Conservation (phyloP, 2,113 vertebrate genomes). For the Rhinopomastus cyanomelas region DNA sequence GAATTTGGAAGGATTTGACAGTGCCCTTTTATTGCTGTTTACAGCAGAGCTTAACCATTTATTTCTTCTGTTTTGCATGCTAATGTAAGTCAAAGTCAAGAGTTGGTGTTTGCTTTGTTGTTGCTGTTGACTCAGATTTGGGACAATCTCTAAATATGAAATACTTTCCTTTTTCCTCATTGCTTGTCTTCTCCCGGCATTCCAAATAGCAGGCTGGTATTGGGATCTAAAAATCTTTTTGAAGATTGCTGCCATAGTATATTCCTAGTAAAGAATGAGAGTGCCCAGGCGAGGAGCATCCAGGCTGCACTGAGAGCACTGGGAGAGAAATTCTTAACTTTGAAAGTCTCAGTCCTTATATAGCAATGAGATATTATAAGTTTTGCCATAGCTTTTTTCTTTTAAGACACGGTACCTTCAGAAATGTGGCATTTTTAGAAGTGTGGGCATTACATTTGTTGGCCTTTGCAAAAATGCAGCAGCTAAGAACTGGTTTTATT, state of each 20-base stretch:
- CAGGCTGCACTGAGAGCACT: not conserved
- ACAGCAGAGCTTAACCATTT: not conserved
- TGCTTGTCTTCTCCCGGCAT: not conserved
- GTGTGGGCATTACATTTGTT: not conserved
- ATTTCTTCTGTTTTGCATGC: not conserved
- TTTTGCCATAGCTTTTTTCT: too few species aligned
- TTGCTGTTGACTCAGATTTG: not conserved
- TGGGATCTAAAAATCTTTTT: not conserved
- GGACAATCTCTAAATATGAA: not conserved
- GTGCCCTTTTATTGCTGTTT: not conserved
- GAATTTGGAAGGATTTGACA: not conserved
- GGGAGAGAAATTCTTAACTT: not conserved
- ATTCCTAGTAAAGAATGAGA: not conserved
- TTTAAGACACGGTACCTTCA: not conserved
- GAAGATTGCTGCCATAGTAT: not conserved
- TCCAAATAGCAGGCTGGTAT: not conserved
- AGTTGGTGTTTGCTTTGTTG: not conserved
- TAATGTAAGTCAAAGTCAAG: not conserved
- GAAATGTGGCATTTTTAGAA: slow-evolving; percentile 1
- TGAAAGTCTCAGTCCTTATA: not conserved
- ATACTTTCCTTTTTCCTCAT: not conserved
- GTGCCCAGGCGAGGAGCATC: not conserved
- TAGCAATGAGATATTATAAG: not conserved
- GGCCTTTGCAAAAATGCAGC: not conserved
- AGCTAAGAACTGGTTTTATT: not conserved